Evolutionary conservation across 2,113 vertebrate genomes (phyloP), one percentile per base, ranked within the genome.

Genomic region (Ancistrus triradiatus): DNA sequence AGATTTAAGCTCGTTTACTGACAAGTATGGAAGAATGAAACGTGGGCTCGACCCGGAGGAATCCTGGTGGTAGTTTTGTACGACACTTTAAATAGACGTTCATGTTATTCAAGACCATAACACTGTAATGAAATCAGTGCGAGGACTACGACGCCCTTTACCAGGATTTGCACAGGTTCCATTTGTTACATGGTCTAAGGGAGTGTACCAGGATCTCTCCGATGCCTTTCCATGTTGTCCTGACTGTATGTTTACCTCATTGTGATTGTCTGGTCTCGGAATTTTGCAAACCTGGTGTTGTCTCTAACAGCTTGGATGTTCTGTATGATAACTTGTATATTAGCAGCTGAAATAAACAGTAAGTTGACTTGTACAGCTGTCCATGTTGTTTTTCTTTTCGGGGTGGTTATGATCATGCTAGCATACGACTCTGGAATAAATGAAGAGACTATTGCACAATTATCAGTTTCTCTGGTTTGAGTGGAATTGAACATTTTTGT

Each of bases 291-390:
- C 11, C 13, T 28, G 43, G 19, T 68, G 35, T 72, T 46, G 47
- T 59, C 35, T 11, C 8, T 47, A 53, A 22, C 24, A 5, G 46
- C 17, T 63, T 53, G 58, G 43, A 22, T 72, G 44, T 61, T n/a
- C 38, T 65, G 56, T 55, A n/a, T 42, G 42, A 28, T 55, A 42
- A 64, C 17, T 25, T 38, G 35, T 59, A 69, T 17, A 37, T 43
- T 22, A 64, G 60, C 35, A 69, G 48, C 24, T 21, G 33, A 58
- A 61, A 59, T 37, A 73, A 64, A 68, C 47, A 69, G 63, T 35
- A 35, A 14, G 40, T 69, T 68, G 44, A 59, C 60, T 35, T 53
- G 27, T 37, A 38, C 18, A n/a, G 7, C 64, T 48, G 59, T 52
- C 13, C 19, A 27, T 52, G 25, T 52, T 38, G 2, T 35, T 18